Evolutionary conservation across 2,797 vertebrate species (phyloP).

Genomic region (Alauda arvensis): DNA sequence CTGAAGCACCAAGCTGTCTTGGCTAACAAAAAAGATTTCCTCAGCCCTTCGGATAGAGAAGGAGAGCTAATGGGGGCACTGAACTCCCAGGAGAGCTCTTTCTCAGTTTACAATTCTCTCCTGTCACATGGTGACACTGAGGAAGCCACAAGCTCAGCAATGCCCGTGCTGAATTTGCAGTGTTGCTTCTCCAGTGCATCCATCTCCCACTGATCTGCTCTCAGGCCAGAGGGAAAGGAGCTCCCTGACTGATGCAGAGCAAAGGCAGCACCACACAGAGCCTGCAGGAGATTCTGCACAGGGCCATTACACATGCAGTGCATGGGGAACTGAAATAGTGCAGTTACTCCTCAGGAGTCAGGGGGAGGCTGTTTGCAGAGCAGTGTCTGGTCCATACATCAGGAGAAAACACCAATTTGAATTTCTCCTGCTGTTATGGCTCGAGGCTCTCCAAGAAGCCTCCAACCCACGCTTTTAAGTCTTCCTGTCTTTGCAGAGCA

Average conservation of each 20-base stretch:
- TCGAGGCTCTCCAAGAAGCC: background rate
- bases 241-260: slow-evolving; percentile 18
- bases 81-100: slow-evolving; percentile 60
- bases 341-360: background rate
- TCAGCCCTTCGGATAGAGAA: slow-evolving; percentile 61
- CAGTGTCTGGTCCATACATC: background rate
- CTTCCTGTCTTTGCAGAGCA: background rate
- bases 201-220: background rate
- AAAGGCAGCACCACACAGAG: background rate
- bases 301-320: background rate
- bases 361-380: background rate
- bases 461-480: background rate
- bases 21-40: slow-evolving; percentile 65
- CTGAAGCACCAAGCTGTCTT: slow-evolving; percentile 64
- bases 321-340: background rate
- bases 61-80: slow-evolving; percentile 57
- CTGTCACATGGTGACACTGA: background rate
- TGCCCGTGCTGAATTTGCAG: background rate
- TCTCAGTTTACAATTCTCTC: slow-evolving; percentile 22
- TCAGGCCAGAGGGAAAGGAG: slow-evolving; percentile 27
- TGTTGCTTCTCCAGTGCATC: slow-evolving; percentile 35
- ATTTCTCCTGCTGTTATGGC: background rate
- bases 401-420: background rate
- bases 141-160: background rate
- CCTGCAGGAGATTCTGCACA: background rate